Base-by-base conservation (phyloP, 2,888 invertebrate genomes). In the Achlya flavicornis region DNA sequence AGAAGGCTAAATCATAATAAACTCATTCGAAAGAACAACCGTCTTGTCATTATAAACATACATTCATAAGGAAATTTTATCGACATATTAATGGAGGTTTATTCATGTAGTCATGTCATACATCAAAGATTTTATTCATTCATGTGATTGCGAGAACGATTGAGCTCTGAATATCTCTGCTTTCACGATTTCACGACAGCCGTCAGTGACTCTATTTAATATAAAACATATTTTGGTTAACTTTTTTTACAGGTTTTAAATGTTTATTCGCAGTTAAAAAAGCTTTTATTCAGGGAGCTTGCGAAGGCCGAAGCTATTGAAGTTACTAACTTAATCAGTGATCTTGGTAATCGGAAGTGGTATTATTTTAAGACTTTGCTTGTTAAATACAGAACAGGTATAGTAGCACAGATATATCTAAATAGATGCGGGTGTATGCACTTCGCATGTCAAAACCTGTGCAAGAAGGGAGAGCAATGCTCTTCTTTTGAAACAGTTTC, bases 151-250 rank as follows among this genome's bases (percentile, higher is more conserved):
- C 46, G 53, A 53, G 53, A 53, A 53, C 53, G 53, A 19, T 16
- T 19, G 10, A 53, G 4, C 53, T 8, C 48, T 7, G n/a, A 48
- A 2, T 35, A 35, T 1, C 63, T 68, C 65, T 65, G 67, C 73
- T 78, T 78, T 78, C 77, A 71, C 74, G 71, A 76, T 74, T 75
- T 73, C 72, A 70, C 73, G 65, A 1, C 14, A 53, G 53, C 10
- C 19, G 19, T 10, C 53, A 19, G 3, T 19, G 19, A 53, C 8
- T 53, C 19, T 2, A n/a, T 16, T n/a, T 48, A 7, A 53, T 0
- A 35, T 1, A 19, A 48, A n/a, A 10, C 16, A 48, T 48, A 16
- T 19, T 2, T 19, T 19, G 1, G 1, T 48, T 48, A 6, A 16
- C n/a, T 48, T 16, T 1, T n/a, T n/a, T 4, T n/a, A 46, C n/a